These are phyloP conservation scores for Pimephales promelas DNA, from an alignment of 2,113 vertebrate species.

Conservation along the genomic window DNA sequence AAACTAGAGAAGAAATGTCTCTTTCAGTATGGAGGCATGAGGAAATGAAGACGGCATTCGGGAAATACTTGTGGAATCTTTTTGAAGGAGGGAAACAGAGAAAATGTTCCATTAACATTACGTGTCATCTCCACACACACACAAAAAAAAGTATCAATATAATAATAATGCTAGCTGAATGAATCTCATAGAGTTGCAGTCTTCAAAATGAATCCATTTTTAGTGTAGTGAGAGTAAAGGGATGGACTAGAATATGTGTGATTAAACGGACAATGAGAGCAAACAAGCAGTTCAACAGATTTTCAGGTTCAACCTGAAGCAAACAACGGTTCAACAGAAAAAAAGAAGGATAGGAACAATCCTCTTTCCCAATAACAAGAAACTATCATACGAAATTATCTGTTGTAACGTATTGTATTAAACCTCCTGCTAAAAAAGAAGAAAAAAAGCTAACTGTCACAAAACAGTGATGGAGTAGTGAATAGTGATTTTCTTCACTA, in stretches of 20 bases:
- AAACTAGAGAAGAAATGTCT: neutral
- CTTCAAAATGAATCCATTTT: neutral
- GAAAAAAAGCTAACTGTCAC: neutral
- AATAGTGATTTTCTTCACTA: neutral
- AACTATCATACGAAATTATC: slow-evolving; percentile 58
- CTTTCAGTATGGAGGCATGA: neutral
- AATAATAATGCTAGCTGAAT: neutral
- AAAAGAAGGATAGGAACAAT: neutral
- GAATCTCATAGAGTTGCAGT: neutral
- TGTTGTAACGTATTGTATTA: slow-evolving; percentile 69
- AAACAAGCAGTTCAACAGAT: slow-evolving; percentile 1
- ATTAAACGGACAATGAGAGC: neutral
- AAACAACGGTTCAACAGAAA: slow-evolving; percentile 1
- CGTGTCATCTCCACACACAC: too few relatives aligned
- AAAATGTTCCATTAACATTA: too few relatives aligned
- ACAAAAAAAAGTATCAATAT: neutral
- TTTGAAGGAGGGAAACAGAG: neutral
- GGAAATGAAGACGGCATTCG: slow-evolving; percentile 34
- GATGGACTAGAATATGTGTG: neutral
- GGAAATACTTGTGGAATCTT: slow-evolving; percentile 29
- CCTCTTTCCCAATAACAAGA: slow-evolving; percentile 66
- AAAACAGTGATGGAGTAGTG: neutral
- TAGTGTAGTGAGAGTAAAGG: neutral
- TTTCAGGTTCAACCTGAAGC: too few relatives aligned
- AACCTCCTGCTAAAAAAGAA: slow-evolving; percentile 58